Evolutionary conservation across 2,113 vertebrate species (phyloP).

Genomic region (Chloebia gouldiae): DNA sequence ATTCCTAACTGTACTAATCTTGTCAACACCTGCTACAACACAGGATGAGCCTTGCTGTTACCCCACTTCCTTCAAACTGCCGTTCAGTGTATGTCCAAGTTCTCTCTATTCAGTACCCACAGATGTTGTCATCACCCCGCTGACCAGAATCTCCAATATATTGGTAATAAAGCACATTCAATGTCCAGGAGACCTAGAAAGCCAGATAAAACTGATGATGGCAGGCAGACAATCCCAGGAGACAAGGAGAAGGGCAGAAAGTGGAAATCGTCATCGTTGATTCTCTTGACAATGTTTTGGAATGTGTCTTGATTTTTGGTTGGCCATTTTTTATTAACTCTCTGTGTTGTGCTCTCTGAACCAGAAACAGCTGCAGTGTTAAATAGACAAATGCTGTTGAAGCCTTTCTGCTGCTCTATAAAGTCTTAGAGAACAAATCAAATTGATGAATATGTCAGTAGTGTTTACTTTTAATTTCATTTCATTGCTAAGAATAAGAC

Average conservation of each 20-base stretch:
- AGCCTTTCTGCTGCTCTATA: neutral
- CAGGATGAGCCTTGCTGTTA: neutral
- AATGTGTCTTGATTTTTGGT: neutral
- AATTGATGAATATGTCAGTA: neutral
- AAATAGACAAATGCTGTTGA: neutral
- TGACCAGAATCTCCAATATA: neutral
- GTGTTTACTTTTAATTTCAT: neutral
- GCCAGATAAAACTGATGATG: neutral
- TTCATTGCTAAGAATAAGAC: neutral
- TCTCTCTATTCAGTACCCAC: neutral
- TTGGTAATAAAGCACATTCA: neutral
- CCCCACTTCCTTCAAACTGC: neutral
- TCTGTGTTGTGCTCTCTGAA: neutral
- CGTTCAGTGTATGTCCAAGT: neutral
- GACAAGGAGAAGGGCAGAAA: neutral
- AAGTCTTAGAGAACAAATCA: neutral
- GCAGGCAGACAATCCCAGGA: neutral
- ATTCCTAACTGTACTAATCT: neutral
- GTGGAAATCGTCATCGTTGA: neutral
- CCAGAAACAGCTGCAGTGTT: neutral
- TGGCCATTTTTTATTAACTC: neutral
- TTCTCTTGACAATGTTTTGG: neutral
- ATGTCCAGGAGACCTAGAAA: neutral
- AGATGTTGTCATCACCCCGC: neutral
- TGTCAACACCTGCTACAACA: neutral